These are phyloP conservation scores for Morone chrysops DNA, from an alignment of 2,113 vertebrate species.

Conservation along the genomic window DNA sequence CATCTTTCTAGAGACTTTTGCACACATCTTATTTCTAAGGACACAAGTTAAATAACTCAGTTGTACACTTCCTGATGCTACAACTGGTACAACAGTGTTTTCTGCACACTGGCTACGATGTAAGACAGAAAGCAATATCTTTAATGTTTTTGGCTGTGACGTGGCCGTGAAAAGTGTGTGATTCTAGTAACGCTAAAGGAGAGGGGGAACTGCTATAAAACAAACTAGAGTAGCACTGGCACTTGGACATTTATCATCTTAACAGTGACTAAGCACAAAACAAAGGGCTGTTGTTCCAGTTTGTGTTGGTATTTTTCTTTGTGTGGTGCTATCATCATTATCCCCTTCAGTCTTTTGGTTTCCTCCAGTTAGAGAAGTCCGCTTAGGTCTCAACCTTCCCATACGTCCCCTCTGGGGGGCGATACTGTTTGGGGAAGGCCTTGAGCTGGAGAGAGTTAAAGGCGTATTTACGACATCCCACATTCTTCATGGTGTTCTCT, in stretches of 20 bases:
- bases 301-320: conserved; percentile 54
- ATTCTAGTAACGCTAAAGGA: conserved; percentile 49
- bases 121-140: conserved; percentile 36
- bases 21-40: not conserved
- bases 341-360: conserved; percentile 50
- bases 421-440: conserved; percentile 98
- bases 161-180: conserved; percentile 39
- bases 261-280: conserved; percentile 74
- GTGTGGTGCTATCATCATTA: conserved; percentile 36
- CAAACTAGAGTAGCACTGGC: conserved; percentile 68
- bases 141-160: conserved; percentile 27
- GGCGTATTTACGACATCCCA: conserved; percentile 99
- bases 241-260: conserved; percentile 72
- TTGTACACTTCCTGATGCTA: conserved; percentile 32
- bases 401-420: conserved; percentile 98
- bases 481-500: conserved; percentile 99
- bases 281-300: conserved; percentile 51
- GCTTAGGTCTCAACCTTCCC: conserved; percentile 97
- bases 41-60: conserved; percentile 1
- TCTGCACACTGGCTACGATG: conserved; percentile 42
- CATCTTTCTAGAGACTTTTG: conserved; percentile 11
- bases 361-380: conserved; percentile 50
- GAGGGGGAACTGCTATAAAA: conserved; percentile 58
- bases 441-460: conserved; percentile 99
- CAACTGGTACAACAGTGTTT: conserved; percentile 17